Conservation (phyloP, 2,888 invertebrate species). For the Cybosia mesomella region DNA sequence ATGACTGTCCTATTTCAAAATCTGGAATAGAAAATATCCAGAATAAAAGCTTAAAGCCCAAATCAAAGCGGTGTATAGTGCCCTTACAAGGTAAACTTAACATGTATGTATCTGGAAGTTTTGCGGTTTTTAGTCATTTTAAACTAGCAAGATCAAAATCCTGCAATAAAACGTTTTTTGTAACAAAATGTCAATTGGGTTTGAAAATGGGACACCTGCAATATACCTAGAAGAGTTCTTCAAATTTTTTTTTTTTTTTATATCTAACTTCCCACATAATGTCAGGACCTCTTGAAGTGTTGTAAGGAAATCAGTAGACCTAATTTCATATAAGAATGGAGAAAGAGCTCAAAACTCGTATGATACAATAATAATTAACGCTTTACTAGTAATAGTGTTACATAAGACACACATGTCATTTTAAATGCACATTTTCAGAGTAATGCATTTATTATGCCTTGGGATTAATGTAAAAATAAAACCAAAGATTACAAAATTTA, state of each 20-base stretch:
- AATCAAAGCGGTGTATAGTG: no score
- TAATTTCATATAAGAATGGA: conserved; percentile 24
- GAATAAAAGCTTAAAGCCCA: not conserved
- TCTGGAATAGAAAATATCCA: not conserved
- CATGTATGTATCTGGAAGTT: no score
- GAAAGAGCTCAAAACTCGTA: conserved; percentile 66
- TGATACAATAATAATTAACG: conserved; percentile 81
- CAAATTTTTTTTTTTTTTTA: not conserved
- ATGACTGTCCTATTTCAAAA: not conserved
- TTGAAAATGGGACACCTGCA: no score
- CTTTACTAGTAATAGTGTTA: conserved; percentile 77
- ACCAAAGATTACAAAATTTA: no score
- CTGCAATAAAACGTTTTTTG: no score
- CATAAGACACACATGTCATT: conserved; percentile 64
- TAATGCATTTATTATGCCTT: conserved; percentile 31
- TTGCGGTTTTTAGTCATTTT: no score
- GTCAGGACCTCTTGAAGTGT: conserved; percentile 20
- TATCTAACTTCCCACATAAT: not conserved
- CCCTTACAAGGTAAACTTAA: no score
- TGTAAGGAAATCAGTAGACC: conserved; percentile 31
- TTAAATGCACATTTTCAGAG: conserved; percentile 70
- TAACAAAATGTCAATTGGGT: no score
- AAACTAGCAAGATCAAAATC: no score
- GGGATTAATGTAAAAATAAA: conserved; percentile 30
- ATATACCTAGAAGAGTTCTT: no score